Base-by-base conservation (phyloP, 2,888 invertebrate species). In the Chaetoderma sp. region DNA sequence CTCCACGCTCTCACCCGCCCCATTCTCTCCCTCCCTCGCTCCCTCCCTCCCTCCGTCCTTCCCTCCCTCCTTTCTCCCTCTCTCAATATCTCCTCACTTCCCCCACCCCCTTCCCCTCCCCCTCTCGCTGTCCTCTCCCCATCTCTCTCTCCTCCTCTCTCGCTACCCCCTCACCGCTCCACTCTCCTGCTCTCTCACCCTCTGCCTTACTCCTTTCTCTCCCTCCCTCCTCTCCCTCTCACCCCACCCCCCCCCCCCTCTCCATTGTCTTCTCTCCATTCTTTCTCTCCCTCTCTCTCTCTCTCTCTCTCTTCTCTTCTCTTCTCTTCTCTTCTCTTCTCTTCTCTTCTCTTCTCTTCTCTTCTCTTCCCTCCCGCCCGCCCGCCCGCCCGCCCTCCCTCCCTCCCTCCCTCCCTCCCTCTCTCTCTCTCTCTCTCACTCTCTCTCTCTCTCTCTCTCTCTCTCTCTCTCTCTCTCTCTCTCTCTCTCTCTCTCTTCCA, bases 401-500 rank as follows among this genome's bases (percentile, higher is more conserved):
- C n/a, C n/a, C n/a, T n/a, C n/a, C n/a, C n/a, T 28, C 54, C 18
- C 18, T 44, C 54, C 44, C 42, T 44, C 42, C n/a, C 36, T 52
- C 42, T 27, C 16, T 54, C 27, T 27, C 47, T 57, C 56, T 62
- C 30, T 45, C 47, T 45, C 56, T 62, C 57, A 28, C 44, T n/a
- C 32, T 50, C 21, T 60, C 60, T 49, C 30, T 60, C 60, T 60
- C 52, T 60, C 52, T 61, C 54, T 61, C 42, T 61, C 32, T 52
- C 61, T 61, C 42, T 61, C 54, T 61, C 27, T 61, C 61, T 61
- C 42, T 61, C 61, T 61, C 54, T 52, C 54, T 61, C 54, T 54
- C 61, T 61, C 42, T 54, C 61, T 54, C 54, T 52, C 33, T 61
- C 54, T 61, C 54, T 54, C 27, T 42, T n/a, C n/a, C 23, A 27